Evolutionary conservation across 2,113 vertebrate species (phyloP), one percentile per base, ranked within the genome.

Genomic region (Paradisaea rubra): DNA sequence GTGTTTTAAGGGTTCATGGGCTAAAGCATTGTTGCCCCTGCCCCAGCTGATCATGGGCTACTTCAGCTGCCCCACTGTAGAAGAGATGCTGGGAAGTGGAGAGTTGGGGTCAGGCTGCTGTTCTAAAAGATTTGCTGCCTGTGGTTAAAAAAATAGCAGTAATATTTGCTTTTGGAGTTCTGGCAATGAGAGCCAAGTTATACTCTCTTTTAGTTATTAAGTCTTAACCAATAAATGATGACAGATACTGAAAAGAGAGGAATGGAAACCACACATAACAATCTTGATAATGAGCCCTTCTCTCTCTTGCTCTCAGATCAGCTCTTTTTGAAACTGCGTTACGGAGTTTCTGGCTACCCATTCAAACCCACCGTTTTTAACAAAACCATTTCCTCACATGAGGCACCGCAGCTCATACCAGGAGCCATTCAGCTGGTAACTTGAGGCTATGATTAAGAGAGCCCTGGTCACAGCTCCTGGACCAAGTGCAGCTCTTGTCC

Each of bases 221-320:
- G 61, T 52, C 53, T 87, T 82, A 76, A 86, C 90, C 88, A 85
- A 52, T 61, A 93, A 86, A 93, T 69, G 66, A 80, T 89, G 92
- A 81, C 56, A 84, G 77, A 81, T 65, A 95, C 53, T 52, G 86
- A 89, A 74, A 95, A 91, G 45, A 76, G 61, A 76, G 66, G 39
- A 35, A 64, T 53, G 45, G 71, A 93, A 96, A 90, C 90, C 74
- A 65, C 50, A 86, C 57, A 81, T 4, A 23, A 59, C 54, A 85
- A 81, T 95, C 91, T 91, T 82, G 74, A 80, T 89, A 88, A 96
- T 91, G 79, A 96, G 42, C 52, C 57, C 74, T 85, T 82, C 50
- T 91, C 30, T 86, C 37, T 53, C 41, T 39, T 85, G 49, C 70
- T 84, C 44, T 71, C 7, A 1, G 41, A 81, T 82, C 81, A 88